Percentiles rank a stretch among this genome's conserved stretches.
Evolutionary conservation across 1,140 invertebrate species (phyloP).

Genomic region (Cryptotermes secundus): DNA sequence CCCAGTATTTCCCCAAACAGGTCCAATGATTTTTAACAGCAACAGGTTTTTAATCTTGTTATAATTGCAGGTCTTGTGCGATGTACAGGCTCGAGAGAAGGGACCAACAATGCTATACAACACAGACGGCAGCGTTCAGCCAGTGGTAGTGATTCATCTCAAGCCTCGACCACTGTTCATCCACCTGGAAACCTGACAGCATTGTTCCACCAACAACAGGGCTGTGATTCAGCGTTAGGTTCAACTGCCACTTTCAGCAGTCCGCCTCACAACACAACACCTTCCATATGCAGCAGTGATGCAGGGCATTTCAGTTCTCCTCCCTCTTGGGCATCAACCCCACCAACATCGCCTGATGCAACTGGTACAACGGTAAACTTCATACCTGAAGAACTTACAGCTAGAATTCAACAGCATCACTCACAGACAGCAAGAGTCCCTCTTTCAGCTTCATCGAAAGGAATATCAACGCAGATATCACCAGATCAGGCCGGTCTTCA

Average conservation of each 20-base stretch:
- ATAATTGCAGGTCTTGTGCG: not conserved
- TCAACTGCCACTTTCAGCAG: constrained; percentile 56
- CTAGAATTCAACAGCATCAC: constrained; percentile 34
- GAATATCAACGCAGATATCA: constrained; percentile 9
- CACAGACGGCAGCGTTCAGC: constrained; percentile 46
- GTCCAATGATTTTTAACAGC: too few species aligned
- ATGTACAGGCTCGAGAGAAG: not conserved
- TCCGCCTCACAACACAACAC: constrained; percentile 51
- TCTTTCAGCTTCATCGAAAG: constrained; percentile 40
- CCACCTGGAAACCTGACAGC: not conserved
- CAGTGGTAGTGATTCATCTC: constrained; percentile 52
- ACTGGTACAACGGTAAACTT: constrained; percentile 48
- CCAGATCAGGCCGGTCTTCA: too few species aligned
- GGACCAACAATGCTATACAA: constrained; percentile 10
- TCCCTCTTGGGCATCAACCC: constrained; percentile 60
- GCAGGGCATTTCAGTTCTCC: constrained; percentile 53
- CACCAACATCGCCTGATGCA: constrained; percentile 56
- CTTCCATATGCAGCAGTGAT: constrained; percentile 44
- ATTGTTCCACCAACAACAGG: constrained; percentile 37
- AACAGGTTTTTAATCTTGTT: too few species aligned
- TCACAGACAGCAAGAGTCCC: constrained; percentile 32
- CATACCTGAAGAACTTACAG: constrained; percentile 49
- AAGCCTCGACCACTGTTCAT: constrained; percentile 41
- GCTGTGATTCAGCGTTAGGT: constrained; percentile 59
- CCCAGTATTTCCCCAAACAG: too few species aligned